Conservation (phyloP, 2,797 vertebrate species). For the Adrianichthys oophorus region DNA sequence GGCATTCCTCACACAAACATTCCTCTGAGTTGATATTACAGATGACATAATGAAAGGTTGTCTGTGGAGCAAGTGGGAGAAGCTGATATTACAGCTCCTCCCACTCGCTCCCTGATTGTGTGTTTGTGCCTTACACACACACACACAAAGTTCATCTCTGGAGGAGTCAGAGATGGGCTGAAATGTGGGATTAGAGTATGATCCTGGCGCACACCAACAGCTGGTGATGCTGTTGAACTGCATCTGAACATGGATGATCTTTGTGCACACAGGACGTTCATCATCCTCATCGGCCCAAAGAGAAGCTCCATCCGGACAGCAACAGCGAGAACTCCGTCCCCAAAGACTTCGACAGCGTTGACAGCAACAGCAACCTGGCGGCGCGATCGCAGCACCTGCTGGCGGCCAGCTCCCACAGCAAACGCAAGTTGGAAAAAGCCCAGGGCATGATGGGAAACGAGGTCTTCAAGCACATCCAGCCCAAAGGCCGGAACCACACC, state of each 20-base stretch:
- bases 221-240: not conserved
- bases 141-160: constrained; percentile 42
- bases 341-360: constrained; percentile 93
- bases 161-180: constrained; percentile 37
- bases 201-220: constrained; percentile 12
- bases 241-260: not conserved
- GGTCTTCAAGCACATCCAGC: constrained; percentile 62
- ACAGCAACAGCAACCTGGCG: constrained; percentile 92
- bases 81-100: constrained; percentile 47
- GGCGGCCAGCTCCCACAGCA: constrained; percentile 28
- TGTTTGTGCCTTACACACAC: not conserved
- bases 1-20: constrained; percentile 1
- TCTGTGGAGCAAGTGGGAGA: constrained; percentile 53
- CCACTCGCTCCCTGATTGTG: constrained; percentile 18
- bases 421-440: constrained; percentile 82
- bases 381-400: constrained; percentile 81
- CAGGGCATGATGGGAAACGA: constrained; percentile 77
- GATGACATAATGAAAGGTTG: constrained; percentile 62
- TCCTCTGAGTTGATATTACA: constrained; percentile 46
- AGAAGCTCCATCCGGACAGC: constrained; percentile 90
- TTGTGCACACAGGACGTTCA: constrained; percentile 76
- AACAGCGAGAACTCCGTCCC: constrained; percentile 98
- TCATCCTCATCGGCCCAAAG: constrained; percentile 87
- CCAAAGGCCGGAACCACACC: constrained; percentile 40
- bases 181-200: constrained; percentile 51